Base-by-base conservation (phyloP, 2,888 invertebrate genomes). In the Tenodera sinensis region DNA sequence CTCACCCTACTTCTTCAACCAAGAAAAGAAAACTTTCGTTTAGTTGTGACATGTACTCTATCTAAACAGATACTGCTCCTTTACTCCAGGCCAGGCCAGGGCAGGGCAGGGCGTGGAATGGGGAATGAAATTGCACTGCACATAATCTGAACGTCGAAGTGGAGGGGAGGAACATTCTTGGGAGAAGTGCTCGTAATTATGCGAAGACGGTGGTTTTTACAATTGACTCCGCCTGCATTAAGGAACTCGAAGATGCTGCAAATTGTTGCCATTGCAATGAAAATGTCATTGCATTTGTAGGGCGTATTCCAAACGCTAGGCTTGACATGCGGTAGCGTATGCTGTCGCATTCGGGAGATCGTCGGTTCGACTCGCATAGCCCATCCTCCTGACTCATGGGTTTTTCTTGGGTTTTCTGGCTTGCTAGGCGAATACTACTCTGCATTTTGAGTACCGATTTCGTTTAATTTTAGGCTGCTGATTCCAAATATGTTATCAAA, bases 1-100 rank as follows among this genome's bases (percentile, higher is more conserved):
- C 81, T 83, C 85, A 42, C 30, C 85, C 85, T 87, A n/a, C 54
- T 42, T n/a, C 9, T 42, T 27, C 27, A 20, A n/a, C 82, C n/a
- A 34, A 27, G 28, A 42, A 87, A 87, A 87, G 82, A 87, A 83
- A 87, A 87, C 83, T 87, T 87, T 87, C 82, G 87, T 82, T 87
- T 87, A 87, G 87, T 83, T 87, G 71, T 87, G 87, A 87, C 83
- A 83, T 87, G 83, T 71, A 42, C 87, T 71, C 87, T 83, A 83
- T 87, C 30, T n/a, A n/a, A 87, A 87, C 83, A 83, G 81, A 87
- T 85, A 42, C 83, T 81, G n/a, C 87, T 42, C 34, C 84, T 25
- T 83, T 71, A 71, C 54, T 25, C 54, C 12, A 85, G 9, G 47
- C 25, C 47, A 47, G 42, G 85, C 3, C 30, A n/a, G n/a, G n/a